A percentile compares a stretch with the other conserved stretches of the same genome.
phyloP scores from a whole-genome alignment of 2,797 vertebrate species.

The Pogonophryne albipinna region DNA sequence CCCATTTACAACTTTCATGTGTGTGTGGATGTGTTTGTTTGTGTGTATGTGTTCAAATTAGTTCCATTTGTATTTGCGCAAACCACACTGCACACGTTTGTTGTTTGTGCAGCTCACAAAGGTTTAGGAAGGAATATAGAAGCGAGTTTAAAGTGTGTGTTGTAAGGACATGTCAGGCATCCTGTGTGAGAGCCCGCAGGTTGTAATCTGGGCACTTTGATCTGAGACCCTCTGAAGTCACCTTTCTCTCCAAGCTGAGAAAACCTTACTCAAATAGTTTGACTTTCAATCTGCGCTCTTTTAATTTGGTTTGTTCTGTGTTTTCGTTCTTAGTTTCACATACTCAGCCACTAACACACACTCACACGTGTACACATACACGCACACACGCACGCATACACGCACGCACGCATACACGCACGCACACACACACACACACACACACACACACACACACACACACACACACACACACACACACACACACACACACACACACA shows the following conservation, averaged over 20 bases:
- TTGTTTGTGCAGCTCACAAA: slow-evolving; percentile 37
- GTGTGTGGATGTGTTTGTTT: background rate
- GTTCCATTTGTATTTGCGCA: slow-evolving; percentile 50
- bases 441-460: slow-evolving; percentile 33
- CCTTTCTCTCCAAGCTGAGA: slow-evolving; percentile 63
- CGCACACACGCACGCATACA: slow-evolving; percentile 4
- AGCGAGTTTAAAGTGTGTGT: slow-evolving; percentile 13
- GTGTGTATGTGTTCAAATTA: slow-evolving; percentile 30
- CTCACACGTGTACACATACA: slow-evolving; percentile 34
- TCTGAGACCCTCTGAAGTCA: slow-evolving; percentile 55
- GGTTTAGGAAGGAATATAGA: slow-evolving; percentile 26
- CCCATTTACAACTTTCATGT: slow-evolving; percentile 27
- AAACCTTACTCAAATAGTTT: slow-evolving; percentile 55
- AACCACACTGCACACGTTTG: slow-evolving; percentile 24
- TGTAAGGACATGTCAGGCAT: slow-evolving; percentile 22
- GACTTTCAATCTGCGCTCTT: slow-evolving; percentile 8
- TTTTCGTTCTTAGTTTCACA: slow-evolving; percentile 1
- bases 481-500: too few relatives aligned
- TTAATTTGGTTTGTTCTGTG: background rate
- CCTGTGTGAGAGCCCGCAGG: slow-evolving; percentile 27
- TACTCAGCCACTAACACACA: slow-evolving; percentile 39
- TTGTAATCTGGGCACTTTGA: slow-evolving; percentile 56
- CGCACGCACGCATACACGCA: too few relatives aligned
- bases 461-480: too few relatives aligned
- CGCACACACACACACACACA: background rate